Evolutionary conservation across 2,797 vertebrate genomes (phyloP).

Genomic region (Oceanodroma leucorhoa): DNA sequence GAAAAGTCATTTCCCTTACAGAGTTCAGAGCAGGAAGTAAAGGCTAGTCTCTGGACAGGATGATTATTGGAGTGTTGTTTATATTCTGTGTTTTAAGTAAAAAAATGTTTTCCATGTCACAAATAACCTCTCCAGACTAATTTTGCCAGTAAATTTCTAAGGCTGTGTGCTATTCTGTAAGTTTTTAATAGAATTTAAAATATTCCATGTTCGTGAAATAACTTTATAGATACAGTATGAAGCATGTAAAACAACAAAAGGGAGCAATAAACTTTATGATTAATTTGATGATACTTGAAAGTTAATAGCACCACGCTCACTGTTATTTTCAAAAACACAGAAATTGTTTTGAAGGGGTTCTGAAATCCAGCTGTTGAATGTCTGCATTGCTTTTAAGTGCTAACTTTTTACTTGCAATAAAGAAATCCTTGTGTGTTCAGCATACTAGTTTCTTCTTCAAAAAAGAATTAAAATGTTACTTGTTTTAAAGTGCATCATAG

Average conservation of each 20-base stretch:
- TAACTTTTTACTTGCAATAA: not conserved
- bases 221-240: not conserved
- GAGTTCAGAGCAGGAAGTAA: not conserved
- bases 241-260: not conserved
- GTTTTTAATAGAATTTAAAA: not conserved
- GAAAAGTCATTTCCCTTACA: not conserved
- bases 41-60: not conserved
- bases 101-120: not conserved
- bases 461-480: not conserved
- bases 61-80: not conserved
- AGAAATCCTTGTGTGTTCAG: not conserved
- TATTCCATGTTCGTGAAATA: not conserved
- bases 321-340: not conserved
- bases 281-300: not conserved
- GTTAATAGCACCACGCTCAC: not conserved
- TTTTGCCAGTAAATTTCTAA: not conserved
- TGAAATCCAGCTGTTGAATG: not conserved
- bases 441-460: not conserved
- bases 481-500: not conserved
- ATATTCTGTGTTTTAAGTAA: not conserved
- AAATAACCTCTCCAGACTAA: not conserved
- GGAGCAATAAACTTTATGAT: not conserved
- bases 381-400: not conserved
- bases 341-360: not conserved
- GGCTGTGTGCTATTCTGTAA: not conserved